Evolutionary conservation across 2,888 invertebrate species (phyloP).

Genomic region (Drosophila mimetica): DNA sequence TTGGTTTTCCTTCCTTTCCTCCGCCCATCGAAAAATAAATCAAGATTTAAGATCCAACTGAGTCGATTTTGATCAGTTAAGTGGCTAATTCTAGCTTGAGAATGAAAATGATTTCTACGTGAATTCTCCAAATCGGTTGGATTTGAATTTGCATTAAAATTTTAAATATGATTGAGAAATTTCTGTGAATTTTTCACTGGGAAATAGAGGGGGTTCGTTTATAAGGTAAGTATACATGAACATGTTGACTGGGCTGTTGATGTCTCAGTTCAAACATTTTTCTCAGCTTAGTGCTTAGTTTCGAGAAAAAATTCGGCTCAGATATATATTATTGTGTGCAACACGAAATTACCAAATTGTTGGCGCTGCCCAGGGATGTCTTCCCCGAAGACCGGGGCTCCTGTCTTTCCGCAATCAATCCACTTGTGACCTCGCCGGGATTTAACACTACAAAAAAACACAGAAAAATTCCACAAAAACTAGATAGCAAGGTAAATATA

Average conservation of each 20-base stretch:
- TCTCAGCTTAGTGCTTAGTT: not conserved
- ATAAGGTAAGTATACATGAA: not conserved
- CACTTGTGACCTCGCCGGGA: not conserved
- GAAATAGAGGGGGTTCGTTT: too few relatives aligned
- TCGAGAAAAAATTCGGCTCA: conserved; percentile 8
- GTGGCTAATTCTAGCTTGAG: not conserved
- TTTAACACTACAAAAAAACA: too few relatives aligned
- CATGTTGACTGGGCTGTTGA: not conserved
- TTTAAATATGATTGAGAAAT: too few relatives aligned
- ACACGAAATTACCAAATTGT: conserved; percentile 12
- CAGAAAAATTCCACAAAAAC: not conserved
- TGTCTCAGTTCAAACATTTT: not conserved
- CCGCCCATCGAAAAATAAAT: conserved; percentile 21
- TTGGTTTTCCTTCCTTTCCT: conserved; percentile 36
- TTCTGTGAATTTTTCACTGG: too few relatives aligned
- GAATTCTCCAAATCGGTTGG: not conserved
- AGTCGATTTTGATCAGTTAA: conserved; percentile 11
- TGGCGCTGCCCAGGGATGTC: conserved; percentile 21
- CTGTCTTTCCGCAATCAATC: conserved; percentile 5
- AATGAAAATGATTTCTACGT: not conserved
- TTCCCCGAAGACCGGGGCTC: conserved; percentile 2
- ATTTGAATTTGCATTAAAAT: too few relatives aligned
- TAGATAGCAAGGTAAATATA: not conserved
- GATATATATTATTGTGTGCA: not conserved
- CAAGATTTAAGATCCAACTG: conserved; percentile 10